phyloP scores from a whole-genome alignment of 2,113 vertebrate genomes.

The Syngnathus scovelli region DNA sequence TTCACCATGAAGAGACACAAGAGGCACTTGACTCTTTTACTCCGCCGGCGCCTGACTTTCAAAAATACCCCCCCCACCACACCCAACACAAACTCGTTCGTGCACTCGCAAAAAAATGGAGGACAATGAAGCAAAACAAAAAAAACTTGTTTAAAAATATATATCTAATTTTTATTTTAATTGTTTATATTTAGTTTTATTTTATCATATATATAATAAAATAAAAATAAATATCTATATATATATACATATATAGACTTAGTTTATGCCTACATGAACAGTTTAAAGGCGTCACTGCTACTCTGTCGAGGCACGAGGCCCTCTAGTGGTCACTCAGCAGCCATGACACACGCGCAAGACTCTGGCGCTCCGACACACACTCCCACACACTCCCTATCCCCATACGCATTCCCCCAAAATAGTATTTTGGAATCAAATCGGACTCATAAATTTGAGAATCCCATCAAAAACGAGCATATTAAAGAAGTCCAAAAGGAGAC shows the following conservation, averaged over 20 bases:
- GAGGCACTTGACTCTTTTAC: conserved; percentile 62
- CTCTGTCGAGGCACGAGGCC: conserved; percentile 85
- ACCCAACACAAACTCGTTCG: background rate
- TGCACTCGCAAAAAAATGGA: too few species aligned
- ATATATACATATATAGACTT: too few species aligned
- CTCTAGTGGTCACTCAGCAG: conserved; percentile 85
- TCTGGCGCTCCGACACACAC: background rate
- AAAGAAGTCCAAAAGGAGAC: too few species aligned
- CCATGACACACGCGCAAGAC: conserved; percentile 34
- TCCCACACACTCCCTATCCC: background rate
- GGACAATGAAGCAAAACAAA: background rate
- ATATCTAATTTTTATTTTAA: too few species aligned
- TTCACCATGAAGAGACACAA: conserved; percentile 64
- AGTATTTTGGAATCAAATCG: background rate
- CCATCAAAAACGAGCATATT: conserved; percentile 32
- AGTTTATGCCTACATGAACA: background rate
- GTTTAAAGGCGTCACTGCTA: conserved; percentile 47
- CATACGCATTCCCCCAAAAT: conserved; percentile 8
- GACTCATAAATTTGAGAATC: conserved; percentile 2
- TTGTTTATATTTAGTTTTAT: too few species aligned
- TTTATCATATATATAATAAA: too few species aligned
- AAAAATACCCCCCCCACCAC: conserved; percentile 42
- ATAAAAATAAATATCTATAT: too few species aligned
- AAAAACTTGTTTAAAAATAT: too few species aligned
- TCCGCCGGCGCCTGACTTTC: conserved; percentile 59